phyloP scores from a whole-genome alignment of 2,113 vertebrate species.

The Pardalotus punctatus region DNA sequence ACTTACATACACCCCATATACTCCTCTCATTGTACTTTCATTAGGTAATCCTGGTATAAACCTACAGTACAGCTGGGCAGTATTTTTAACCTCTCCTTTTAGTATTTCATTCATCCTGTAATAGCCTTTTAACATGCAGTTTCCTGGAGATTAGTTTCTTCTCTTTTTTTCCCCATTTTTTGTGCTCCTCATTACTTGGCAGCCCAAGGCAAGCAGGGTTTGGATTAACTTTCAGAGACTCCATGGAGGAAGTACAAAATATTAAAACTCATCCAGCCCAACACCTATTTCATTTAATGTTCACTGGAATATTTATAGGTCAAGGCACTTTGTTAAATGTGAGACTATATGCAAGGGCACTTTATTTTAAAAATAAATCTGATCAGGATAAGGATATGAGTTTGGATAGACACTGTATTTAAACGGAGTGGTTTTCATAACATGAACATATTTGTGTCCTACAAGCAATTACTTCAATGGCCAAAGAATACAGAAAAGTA shows the following conservation, averaged over 20 bases:
- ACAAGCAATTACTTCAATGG: background rate
- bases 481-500: background rate
- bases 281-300: background rate
- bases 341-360: background rate
- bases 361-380: slow-evolving; percentile 19
- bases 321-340: background rate
- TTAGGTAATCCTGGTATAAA: background rate
- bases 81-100: background rate
- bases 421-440: background rate
- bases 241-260: background rate
- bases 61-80: background rate
- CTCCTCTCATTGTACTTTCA: background rate
- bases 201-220: background rate
- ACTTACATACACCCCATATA: background rate
- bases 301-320: background rate
- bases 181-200: background rate
- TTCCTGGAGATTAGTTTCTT: background rate
- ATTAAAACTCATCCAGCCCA: background rate
- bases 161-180: background rate
- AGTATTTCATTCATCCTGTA: background rate
- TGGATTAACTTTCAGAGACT: slow-evolving; percentile 1
- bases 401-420: background rate
- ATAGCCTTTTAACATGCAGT: background rate
- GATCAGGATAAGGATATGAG: background rate
- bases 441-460: background rate